These are phyloP conservation scores for Erpetoichthys calabaricus DNA, from an alignment of 2,797 vertebrate genomes.

Conservation along the genomic window DNA sequence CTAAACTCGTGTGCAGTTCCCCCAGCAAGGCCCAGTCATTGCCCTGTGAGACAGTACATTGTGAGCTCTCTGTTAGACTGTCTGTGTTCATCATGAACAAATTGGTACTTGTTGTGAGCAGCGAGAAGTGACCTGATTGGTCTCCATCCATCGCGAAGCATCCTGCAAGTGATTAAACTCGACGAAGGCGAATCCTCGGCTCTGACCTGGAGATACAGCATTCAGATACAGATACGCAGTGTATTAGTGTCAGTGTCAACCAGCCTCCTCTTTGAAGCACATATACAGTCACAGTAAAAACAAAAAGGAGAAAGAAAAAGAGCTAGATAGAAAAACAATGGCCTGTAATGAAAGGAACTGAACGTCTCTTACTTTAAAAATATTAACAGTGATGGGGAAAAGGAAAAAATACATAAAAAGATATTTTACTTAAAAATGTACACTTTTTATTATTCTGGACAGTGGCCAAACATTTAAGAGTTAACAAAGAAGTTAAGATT, in stretches of 20 bases:
- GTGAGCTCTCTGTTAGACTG: conserved; percentile 10
- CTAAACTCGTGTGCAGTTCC: no score
- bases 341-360: no score
- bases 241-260: conserved; percentile 31
- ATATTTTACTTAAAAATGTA: no score
- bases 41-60: conserved; percentile 10
- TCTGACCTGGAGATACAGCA: conserved; percentile 87
- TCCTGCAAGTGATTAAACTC: conserved; percentile 95
- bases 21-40: conserved; percentile 12
- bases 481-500: no score
- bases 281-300: not conserved
- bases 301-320: not conserved
- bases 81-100: conserved; percentile 26
- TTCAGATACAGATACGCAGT: conserved; percentile 47
- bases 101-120: conserved; percentile 56
- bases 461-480: no score
- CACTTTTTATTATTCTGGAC: no score
- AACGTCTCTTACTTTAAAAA: no score
- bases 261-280: not conserved
- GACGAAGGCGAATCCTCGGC: conserved; percentile 93
- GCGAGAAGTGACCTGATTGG: conserved; percentile 86
- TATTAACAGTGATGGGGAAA: no score
- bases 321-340: no score
- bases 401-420: no score
- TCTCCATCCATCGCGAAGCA: conserved; percentile 88